Evolutionary conservation across 1,140 invertebrate species (phyloP).

Genomic region (Maconellicoccus hirsutus): DNA sequence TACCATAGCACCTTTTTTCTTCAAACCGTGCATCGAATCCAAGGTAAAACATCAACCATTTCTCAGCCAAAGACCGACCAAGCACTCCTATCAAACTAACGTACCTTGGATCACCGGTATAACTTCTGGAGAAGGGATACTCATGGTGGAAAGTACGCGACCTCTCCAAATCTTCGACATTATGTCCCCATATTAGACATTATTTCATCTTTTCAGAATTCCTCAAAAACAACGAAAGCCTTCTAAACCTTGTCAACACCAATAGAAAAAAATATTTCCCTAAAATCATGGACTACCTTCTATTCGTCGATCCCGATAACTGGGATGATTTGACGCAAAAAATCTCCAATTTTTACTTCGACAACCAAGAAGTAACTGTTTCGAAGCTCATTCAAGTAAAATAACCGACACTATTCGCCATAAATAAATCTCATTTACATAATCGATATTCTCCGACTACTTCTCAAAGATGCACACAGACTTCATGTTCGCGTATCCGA

Average conservation of each 20-base stretch:
- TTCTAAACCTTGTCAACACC: not conserved
- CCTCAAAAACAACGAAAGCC: not conserved
- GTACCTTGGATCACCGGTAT: conserved; percentile 8
- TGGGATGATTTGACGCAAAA: not conserved
- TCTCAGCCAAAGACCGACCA: not conserved
- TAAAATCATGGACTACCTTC: not conserved
- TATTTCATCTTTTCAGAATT: not conserved
- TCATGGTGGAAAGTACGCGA: not conserved
- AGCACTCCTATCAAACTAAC: not conserved
- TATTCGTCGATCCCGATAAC: not conserved
- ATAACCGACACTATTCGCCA: too few species aligned
- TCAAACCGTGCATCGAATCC: not conserved
- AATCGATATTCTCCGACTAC: too few species aligned
- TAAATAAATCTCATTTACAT: too few species aligned
- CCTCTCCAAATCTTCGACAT: not conserved
- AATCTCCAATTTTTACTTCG: not conserved
- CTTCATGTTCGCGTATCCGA: not conserved
- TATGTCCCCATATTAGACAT: too few species aligned
- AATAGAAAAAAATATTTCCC: not conserved
- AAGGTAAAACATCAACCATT: not conserved
- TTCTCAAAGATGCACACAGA: not conserved
- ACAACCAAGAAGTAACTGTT: not conserved
- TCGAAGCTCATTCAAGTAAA: not conserved
- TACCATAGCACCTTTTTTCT: not conserved
- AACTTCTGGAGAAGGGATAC: not conserved